Percentiles rank a stretch among this genome's conserved stretches.
Evolutionary conservation across 2,113 vertebrate genomes (phyloP).

Genomic region (Pseudorhombus dupliciocellatus): DNA sequence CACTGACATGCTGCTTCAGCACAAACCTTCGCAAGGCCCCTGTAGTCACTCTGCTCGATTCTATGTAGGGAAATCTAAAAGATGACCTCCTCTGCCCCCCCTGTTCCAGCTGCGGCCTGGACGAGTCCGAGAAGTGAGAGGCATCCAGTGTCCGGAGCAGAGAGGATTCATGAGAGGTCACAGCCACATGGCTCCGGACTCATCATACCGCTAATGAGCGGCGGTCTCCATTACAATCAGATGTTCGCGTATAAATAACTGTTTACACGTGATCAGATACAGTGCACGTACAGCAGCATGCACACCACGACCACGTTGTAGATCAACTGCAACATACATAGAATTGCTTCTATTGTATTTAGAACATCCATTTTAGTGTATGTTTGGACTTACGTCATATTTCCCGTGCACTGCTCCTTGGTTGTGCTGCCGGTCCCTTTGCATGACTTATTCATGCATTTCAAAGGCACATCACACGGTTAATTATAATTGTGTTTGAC

Average conservation of each 20-base stretch:
- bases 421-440: neutral
- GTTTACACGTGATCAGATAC: too few species aligned
- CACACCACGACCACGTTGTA: neutral
- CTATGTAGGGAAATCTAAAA: too few species aligned
- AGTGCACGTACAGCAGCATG: neutral
- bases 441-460: too few species aligned
- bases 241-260: constrained; percentile 4
- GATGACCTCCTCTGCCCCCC: neutral
- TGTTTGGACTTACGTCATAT: too few species aligned
- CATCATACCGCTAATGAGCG: constrained; percentile 23
- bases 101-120: constrained; percentile 6
- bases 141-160: constrained; percentile 27
- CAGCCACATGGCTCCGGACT: constrained; percentile 51
- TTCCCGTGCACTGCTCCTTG: neutral
- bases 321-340: neutral
- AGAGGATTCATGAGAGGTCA: constrained; percentile 47
- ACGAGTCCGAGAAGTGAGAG: constrained; percentile 40
- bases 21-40: too few species aligned
- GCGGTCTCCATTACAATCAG: constrained; percentile 23
- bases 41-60: too few species aligned
- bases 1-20: neutral
- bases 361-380: neutral
- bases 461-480: too few species aligned
- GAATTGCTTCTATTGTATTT: neutral
- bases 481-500: too few species aligned